Evolutionary conservation across 2,888 invertebrate species (phyloP), one percentile per base, ranked within the genome.

Genomic region (Cephus runcator): DNA sequence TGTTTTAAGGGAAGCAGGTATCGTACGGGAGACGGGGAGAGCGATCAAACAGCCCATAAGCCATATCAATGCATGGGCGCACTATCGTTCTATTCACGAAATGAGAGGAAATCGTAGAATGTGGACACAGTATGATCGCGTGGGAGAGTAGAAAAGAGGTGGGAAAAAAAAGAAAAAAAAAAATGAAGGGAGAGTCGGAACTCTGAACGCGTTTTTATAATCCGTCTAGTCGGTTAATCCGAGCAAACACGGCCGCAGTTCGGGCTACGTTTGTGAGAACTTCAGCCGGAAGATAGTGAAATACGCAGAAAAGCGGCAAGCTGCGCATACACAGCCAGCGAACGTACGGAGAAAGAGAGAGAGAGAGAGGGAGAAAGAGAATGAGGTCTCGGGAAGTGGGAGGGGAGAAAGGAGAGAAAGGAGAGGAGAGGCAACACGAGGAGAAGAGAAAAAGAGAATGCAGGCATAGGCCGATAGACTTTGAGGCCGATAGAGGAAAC

Each of bases 251-350:
- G 83, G 79, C 73, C 73, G 40, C 68, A 80, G 75, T 75, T 69
- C 35, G 68, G 36, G 79, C 80, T 68, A 69, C 73, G 73, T 36
- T 69, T 33, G 56, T 30, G 36, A 73, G 69, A 77, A 77, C 40
- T 40, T 40, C 69, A 78, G 73, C 77, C 69, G 77, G 79, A 80
- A 86, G 85, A 86, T 85, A 85, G 83, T 81, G 78, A 85, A 86
- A 86, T 87, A 87, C 86, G 84, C 83, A 85, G 87, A 89, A 88
- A 83, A 81, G 83, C 81, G 84, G 88, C 90, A 90, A 90, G 89
- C 90, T 90, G 90, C 86, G 89, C 85, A 88, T 85, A 88, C 89
- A 88, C 75, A 75, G 75, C 75, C 76, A 71, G 36, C 73, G 78
- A 79, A 15, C 69, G 36, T 68, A 78, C 75, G 73, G 80, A 73